phyloP scores from a whole-genome alignment of 2,113 vertebrate species.

The Myotis davidii region DNA sequence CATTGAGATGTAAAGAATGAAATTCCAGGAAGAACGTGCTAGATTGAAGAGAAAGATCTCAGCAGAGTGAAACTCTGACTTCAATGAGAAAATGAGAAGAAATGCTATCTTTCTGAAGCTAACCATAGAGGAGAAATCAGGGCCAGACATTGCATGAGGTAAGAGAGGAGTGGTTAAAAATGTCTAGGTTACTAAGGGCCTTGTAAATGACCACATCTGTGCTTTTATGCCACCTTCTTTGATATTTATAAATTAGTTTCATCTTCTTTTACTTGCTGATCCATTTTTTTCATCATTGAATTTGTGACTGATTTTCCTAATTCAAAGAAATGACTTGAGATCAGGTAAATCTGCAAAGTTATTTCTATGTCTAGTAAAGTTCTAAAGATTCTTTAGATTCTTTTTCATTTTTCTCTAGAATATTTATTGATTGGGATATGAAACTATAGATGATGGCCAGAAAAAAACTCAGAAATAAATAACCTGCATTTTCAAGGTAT shows the following conservation, averaged over 20 bases:
- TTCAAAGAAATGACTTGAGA: neutral
- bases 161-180: neutral
- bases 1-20: neutral
- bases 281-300: neutral
- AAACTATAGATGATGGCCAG: neutral
- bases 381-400: neutral
- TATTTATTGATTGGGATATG: neutral
- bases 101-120: neutral
- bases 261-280: neutral
- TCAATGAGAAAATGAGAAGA: neutral
- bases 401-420: neutral
- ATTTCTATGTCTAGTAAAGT: neutral
- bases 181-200: neutral
- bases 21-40: neutral
- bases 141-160: neutral
- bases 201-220: neutral
- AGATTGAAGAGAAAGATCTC: neutral
- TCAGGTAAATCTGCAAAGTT: neutral
- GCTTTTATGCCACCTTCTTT: neutral
- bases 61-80: neutral
- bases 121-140: neutral
- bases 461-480: neutral
- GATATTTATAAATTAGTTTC: neutral
- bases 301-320: neutral
- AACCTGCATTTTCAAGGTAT: neutral